Base-by-base conservation (phyloP, 2,113 vertebrate species). In the Balaenoptera acutorostrata region DNA sequence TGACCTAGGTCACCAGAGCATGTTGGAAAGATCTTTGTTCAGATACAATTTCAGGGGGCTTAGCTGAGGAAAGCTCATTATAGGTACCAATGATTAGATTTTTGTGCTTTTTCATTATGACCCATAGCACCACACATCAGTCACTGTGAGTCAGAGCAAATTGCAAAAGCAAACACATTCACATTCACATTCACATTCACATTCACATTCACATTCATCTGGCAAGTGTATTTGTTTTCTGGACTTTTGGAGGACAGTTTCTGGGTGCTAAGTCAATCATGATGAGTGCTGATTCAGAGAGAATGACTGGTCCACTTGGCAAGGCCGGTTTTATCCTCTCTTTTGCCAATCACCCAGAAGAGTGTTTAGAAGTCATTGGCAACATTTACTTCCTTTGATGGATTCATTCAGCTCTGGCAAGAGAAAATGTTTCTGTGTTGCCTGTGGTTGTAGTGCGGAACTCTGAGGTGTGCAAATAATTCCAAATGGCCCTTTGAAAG, bases 341-440 rank as follows among this genome's bases (percentile, higher is more conserved):
- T 72, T 87, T 91, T 95, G 2, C 2, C 39, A 92, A 1, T 91
- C 25, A 80, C 69, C 72, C 44, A 49, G 1, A 3, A n/a, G 86
- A 63, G 0, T 31, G 69, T 29, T 63, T 75, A 55, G 77, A 96
- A 97, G 84, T 81, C 84, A 83, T 46, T 95, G 75, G 81, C 95
- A 96, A 63, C 82, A 36, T 98, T 98, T 97, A 81, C 92, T 97
- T 93, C 90, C 90, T 78, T 90, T 97, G 81, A 96, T 97, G 78
- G 36, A 93, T 90, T 97, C 96, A 61, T 90, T 97, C 87, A 94
- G 33, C 17, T 89, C 78, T 97, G 29, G 64, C 66, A 95, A 86
- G 88, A 83, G 81, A 96, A 82, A 89, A 87, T 92, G 63, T 94
- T 93, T 96, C 33, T 46, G 1, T 94, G 17, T 33, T 44, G 57